Evolutionary conservation across 1,140 invertebrate genomes (phyloP).

Genomic region (Cydia splendana): DNA sequence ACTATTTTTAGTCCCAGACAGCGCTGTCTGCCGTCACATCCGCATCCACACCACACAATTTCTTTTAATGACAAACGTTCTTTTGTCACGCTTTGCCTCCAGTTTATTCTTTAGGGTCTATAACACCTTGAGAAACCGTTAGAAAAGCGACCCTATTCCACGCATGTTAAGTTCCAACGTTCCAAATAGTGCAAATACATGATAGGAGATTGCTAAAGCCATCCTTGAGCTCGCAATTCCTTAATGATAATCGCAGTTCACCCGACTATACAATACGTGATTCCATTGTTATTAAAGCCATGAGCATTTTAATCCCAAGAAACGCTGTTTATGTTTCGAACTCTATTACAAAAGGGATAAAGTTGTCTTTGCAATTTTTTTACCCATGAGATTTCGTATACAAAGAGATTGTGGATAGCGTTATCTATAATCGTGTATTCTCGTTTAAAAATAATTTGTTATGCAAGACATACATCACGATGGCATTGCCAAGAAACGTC

Average conservation of each 20-base stretch:
- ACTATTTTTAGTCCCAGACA: not conserved
- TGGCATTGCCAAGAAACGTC: slow-evolving; percentile 7
- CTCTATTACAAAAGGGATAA: not conserved
- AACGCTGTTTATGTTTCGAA: not conserved
- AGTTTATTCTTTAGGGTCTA: not conserved
- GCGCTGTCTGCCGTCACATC: not conserved
- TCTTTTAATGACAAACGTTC: not conserved
- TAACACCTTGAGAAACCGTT: not conserved
- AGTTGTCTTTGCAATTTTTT: not conserved
- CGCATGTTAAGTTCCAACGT: not conserved
- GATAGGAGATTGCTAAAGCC: not conserved
- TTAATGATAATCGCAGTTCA: slow-evolving; percentile 2
- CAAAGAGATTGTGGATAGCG: slow-evolving; percentile 13
- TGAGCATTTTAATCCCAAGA: not conserved
- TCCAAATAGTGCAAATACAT: not conserved
- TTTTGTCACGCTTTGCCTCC: not conserved
- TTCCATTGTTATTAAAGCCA: not conserved
- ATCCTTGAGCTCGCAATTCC: slow-evolving; percentile 1
- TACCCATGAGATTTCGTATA: not conserved
- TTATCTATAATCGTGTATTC: slow-evolving; percentile 2
- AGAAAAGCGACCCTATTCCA: not conserved
- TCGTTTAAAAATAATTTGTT: slow-evolving; percentile 20
- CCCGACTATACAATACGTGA: not conserved
- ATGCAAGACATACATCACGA: slow-evolving; percentile 7
- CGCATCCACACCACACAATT: not conserved